Evolutionary conservation across 64 coral and sea anemone genomes (phyloP).

Genomic region (Montipora capricornis): DNA sequence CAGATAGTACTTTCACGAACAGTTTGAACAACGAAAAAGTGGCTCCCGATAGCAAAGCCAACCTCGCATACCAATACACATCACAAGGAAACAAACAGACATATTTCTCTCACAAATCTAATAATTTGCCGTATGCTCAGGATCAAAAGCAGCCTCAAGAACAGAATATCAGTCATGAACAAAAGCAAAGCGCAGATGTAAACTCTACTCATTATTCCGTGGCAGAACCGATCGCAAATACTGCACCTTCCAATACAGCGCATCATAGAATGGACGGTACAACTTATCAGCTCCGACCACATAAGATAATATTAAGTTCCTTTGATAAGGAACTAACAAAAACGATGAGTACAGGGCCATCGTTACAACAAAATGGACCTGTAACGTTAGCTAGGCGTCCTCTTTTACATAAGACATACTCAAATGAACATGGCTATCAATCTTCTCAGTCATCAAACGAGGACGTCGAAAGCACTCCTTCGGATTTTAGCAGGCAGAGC

Average conservation of each 20-base stretch:
- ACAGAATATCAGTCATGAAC: neutral
- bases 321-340: constrained; percentile 14
- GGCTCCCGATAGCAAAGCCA: neutral
- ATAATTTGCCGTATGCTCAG: neutral
- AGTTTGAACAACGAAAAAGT: neutral
- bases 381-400: neutral
- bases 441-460: neutral
- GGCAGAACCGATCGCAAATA: neutral
- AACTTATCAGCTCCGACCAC: neutral
- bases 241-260: neutral
- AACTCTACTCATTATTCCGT: constrained; percentile 12
- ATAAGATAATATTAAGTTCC: constrained; percentile 38
- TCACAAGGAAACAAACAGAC: neutral
- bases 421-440: neutral
- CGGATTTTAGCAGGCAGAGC: neutral
- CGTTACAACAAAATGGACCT: neutral
- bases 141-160: neutral
- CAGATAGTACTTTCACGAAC: neutral
- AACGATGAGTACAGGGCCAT: constrained; percentile 6
- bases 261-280: neutral
- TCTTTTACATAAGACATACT: neutral
- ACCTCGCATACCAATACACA: neutral
- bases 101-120: neutral
- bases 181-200: neutral
- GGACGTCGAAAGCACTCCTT: neutral